Conservation (phyloP, 2,113 vertebrate genomes). For the Rhynchomys soricoides region DNA sequence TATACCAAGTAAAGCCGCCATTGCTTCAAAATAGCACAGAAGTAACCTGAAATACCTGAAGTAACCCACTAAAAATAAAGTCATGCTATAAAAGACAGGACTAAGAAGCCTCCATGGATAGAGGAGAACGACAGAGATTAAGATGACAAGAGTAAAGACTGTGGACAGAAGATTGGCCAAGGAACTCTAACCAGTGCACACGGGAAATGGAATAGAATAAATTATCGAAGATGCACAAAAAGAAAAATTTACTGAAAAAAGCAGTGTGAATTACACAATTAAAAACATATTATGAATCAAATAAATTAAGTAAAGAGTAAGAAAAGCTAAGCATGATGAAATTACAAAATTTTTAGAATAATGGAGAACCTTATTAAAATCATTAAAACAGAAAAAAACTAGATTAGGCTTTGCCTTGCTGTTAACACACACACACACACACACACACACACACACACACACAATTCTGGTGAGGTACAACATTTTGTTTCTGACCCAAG, state of each 20-base stretch:
- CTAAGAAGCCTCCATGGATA: neutral
- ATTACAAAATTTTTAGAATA: constrained; percentile 37
- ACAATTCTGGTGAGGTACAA: neutral
- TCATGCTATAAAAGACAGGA: neutral
- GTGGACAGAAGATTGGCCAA: neutral
- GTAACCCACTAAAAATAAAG: neutral
- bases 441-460: neutral
- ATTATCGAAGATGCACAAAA: neutral
- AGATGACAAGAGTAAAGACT: neutral
- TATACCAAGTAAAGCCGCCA: neutral
- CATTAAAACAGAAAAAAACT: neutral
- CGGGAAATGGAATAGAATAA: neutral
- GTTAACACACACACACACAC: neutral
- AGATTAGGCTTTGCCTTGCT: neutral
- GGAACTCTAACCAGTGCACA: neutral
- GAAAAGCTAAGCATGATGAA: neutral
- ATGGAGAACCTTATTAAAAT: neutral
- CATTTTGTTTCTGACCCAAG: neutral
- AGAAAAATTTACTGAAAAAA: constrained; percentile 3
- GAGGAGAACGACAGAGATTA: neutral
- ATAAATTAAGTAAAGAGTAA: constrained; percentile 29
- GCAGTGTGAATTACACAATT: neutral
- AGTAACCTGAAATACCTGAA: too few relatives aligned
- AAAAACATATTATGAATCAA: constrained; percentile 1
- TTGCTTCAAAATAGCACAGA: constrained; percentile 31